Evolutionary conservation across 2,888 invertebrate species (phyloP).

Genomic region (Clivina fossor): DNA sequence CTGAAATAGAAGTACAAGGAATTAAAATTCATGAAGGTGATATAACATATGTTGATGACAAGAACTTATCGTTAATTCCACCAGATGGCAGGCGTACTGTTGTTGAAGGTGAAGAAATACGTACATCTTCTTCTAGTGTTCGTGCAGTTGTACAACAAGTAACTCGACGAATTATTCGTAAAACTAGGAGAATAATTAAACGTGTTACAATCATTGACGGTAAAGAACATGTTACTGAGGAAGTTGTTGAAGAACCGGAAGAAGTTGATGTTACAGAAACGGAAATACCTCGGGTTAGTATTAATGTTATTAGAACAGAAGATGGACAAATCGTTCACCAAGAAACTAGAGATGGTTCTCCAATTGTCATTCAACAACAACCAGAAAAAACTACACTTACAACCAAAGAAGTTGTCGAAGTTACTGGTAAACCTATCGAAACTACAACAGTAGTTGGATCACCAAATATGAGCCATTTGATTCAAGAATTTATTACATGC

Average conservation of each 20-base stretch:
- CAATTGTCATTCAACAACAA: constrained; percentile 33
- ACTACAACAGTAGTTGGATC: constrained; percentile 2
- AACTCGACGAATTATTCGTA: constrained; percentile 73
- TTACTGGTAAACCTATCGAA: constrained; percentile 37
- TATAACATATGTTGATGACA: constrained; percentile 49
- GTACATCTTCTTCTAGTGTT: constrained; percentile 70
- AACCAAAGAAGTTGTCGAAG: constrained; percentile 35
- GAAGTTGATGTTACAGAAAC: constrained; percentile 72
- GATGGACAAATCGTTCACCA: constrained; percentile 54
- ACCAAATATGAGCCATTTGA: constrained; percentile 21
- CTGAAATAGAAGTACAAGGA: constrained; percentile 49
- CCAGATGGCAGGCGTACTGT: constrained; percentile 42
- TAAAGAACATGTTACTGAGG: constrained; percentile 80
- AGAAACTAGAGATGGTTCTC: constrained; percentile 27
- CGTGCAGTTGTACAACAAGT: constrained; percentile 82
- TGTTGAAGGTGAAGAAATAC: constrained; percentile 50
- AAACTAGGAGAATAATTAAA: constrained; percentile 73
- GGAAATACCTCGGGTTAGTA: constrained; percentile 70
- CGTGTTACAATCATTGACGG: constrained; percentile 79
- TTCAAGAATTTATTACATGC: constrained; percentile 14
- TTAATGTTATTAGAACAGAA: constrained; percentile 64
- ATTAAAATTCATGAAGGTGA: constrained; percentile 53
- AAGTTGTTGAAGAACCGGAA: constrained; percentile 82
- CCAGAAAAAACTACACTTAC: constrained; percentile 20
- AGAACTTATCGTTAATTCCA: constrained; percentile 47